A percentile compares a stretch with the other conserved stretches of the same genome.
phyloP scores from a whole-genome alignment of 2,888 invertebrate species.

The Polydesmus complanatus region DNA sequence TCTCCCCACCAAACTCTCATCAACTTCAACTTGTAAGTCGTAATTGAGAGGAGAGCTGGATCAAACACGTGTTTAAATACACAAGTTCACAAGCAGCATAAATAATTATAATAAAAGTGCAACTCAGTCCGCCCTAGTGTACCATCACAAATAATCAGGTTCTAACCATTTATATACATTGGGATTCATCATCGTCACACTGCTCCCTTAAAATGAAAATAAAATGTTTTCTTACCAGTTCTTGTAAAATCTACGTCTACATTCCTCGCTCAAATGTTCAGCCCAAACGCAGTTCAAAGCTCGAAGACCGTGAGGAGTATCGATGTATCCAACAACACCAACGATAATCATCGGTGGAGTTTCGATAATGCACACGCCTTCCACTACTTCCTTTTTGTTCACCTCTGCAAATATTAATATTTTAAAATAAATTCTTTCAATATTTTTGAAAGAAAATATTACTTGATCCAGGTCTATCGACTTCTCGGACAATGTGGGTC shows the following conservation, averaged over 20 bases:
- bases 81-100: background rate
- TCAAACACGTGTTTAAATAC: background rate
- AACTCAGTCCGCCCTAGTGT: background rate
- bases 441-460: slow-evolving; percentile 19
- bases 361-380: slow-evolving; percentile 95
- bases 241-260: slow-evolving; percentile 97
- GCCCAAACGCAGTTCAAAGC: slow-evolving; percentile 95
- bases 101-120: background rate
- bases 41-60: slow-evolving; percentile 2
- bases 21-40: background rate
- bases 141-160: background rate
- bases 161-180: background rate
- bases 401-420: slow-evolving; percentile 53
- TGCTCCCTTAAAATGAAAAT: background rate
- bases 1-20: background rate
- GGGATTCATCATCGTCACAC: background rate
- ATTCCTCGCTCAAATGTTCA: slow-evolving; percentile 97
- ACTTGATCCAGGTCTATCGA: slow-evolving; percentile 97
- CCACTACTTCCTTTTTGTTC: slow-evolving; percentile 99
- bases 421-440: background rate
- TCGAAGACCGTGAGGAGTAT: slow-evolving; percentile 92
- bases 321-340: slow-evolving; percentile 96
- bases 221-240: slow-evolving; percentile 64
- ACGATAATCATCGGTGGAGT: slow-evolving; percentile 97
- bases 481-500: slow-evolving; percentile 98